Evolutionary conservation across 2,797 vertebrate genomes (phyloP), one percentile per base, ranked within the genome.

Genomic region (Carduelis carduelis): DNA sequence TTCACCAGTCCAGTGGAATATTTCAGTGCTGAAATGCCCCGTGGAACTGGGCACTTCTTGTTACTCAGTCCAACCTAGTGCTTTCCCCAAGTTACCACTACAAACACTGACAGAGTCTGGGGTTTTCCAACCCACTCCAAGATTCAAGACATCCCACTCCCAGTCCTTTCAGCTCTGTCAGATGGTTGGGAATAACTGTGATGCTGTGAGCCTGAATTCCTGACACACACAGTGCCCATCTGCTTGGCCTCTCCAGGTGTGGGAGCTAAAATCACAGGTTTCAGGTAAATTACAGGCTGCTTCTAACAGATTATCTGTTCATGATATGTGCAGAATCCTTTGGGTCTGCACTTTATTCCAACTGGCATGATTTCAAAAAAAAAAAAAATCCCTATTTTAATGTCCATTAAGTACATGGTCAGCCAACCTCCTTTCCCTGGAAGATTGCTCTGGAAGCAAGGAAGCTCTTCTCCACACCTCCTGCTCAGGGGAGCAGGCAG

Each of bases 171-270:
- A 49, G 70, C 46, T 47, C 66, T 30, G 17, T 64, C 44, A 63
- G 41, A n/a, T 60, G 53, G 14, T 8, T 79, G 47, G 34, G 47
- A 89, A 6, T 39, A 78, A 39, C 46, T 2, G 1, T 39, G 35
- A 37, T 27, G 56, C 47, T 44, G 37, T 26, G 78, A 90, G 53
- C n/a, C 24, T 9, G 41, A 79, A 43, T 11, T 49, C 4, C 8
- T 26, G 46, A 71, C 44, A 61, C 5, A 47, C 4, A 8, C 0
- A 0, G 32, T 56, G 22, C 34, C 24, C 16, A 8, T 11, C 53
- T 55, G 52, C 39, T 68, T 32, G 24, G 68, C 26, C n/a, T 47
- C 47, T 70, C 27, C 22, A 52, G 30, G 26, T 57, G 46, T n/a
- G 57, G 32, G 44, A 78, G 43, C 41, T 61, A 50, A 64, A 83